Conservation (phyloP, 2,888 invertebrate genomes). For the Drosophila tripunctata region DNA sequence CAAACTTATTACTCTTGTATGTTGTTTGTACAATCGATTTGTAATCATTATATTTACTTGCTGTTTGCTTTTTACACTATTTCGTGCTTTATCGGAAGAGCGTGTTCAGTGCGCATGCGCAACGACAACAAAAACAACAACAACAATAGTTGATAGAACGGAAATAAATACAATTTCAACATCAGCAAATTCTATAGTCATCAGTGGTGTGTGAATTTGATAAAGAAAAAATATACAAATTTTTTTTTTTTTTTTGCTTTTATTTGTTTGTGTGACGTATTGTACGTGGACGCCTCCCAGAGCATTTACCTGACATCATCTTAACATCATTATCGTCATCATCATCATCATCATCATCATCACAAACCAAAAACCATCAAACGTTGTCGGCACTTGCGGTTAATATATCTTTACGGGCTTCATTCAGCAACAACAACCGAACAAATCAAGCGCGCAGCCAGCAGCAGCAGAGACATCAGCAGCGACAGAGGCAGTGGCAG, state of each 20-base stretch:
- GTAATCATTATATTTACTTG: neutral
- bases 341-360: constrained; percentile 24
- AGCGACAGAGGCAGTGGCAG: constrained; percentile 3
- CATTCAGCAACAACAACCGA: constrained; percentile 38
- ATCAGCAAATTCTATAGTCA: constrained; percentile 34
- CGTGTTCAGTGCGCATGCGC: constrained; percentile 40
- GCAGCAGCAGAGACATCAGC: neutral
- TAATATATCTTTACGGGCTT: constrained; percentile 70
- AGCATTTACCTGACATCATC: constrained; percentile 58
- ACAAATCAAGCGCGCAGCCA: constrained; percentile 12
- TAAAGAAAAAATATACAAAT: too few species aligned
- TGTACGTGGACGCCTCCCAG: constrained; percentile 20
- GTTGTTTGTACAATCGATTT: neutral
- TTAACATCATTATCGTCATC: constrained; percentile 18
- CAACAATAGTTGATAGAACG: constrained; percentile 16
- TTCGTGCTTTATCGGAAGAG: constrained; percentile 4
- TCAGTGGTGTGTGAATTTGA: constrained; percentile 26
- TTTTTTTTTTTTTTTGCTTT: constrained; percentile 3
- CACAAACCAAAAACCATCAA: constrained; percentile 24
- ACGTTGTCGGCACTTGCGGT: constrained; percentile 62
- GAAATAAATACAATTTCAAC: constrained; percentile 28
- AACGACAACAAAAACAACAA: constrained; percentile 16
- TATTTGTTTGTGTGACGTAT: constrained; percentile 8
- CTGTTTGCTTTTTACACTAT: neutral
- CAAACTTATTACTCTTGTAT: constrained; percentile 37